phyloP scores from a whole-genome alignment of 2,113 vertebrate species.

The Periophthalmodon schlosseri region DNA sequence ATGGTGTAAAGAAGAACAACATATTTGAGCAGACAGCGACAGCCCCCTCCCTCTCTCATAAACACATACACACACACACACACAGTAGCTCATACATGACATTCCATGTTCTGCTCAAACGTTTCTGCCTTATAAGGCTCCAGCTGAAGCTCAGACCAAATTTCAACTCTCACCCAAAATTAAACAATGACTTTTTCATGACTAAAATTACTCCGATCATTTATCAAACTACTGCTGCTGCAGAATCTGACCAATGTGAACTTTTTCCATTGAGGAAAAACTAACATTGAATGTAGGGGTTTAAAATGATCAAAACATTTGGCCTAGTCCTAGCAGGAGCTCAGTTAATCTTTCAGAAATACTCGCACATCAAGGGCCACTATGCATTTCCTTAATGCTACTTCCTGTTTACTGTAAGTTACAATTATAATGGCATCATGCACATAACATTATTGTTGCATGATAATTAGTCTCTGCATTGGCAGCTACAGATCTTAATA shows the following conservation, averaged over 20 bases:
- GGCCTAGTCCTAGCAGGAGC: conserved; percentile 17
- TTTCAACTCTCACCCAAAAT: conserved; percentile 1
- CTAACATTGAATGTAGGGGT: neutral
- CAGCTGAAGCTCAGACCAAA: conserved; percentile 25
- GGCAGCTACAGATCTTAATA: neutral
- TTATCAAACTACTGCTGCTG: neutral
- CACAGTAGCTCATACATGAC: conserved; percentile 50
- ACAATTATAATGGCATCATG: neutral
- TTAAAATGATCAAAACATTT: conserved; percentile 31
- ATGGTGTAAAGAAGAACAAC: neutral
- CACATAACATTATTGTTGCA: too few relatives aligned
- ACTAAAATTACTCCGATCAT: neutral
- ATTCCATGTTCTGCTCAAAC: conserved; percentile 51
- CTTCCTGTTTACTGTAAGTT: neutral
- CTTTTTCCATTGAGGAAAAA: neutral
- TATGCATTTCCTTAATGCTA: conserved; percentile 17
- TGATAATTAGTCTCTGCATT: conserved; percentile 6
- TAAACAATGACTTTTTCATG: conserved; percentile 3
- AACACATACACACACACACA: neutral
- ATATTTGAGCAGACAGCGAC: neutral
- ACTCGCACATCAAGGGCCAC: conserved; percentile 3
- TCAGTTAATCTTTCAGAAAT: conserved; percentile 5
- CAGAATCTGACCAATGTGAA: conserved; percentile 1
- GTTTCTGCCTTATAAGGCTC: conserved; percentile 63
- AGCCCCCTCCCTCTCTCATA: neutral